phyloP scores from a whole-genome alignment of 1,140 invertebrate genomes.

The Ruditapes philippinarum region DNA sequence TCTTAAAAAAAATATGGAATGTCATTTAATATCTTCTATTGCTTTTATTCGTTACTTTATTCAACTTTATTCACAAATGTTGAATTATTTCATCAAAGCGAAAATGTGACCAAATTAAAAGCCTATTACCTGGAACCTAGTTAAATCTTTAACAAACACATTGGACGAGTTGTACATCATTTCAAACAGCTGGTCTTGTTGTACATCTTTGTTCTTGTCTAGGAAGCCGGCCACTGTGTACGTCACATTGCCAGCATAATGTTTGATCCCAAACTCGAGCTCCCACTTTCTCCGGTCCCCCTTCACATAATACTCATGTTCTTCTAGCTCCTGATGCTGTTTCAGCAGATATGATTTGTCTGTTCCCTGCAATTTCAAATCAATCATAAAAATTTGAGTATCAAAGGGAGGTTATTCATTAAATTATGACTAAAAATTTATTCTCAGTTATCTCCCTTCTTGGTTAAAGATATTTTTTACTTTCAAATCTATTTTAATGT shows the following conservation, averaged over 20 bases:
- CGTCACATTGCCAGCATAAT: slow-evolving; percentile 99
- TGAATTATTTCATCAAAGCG: too few relatives aligned
- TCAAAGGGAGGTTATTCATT: too few relatives aligned
- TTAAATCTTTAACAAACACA: slow-evolving; percentile 95
- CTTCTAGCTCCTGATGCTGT: slow-evolving; percentile 95
- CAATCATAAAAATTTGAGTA: too few relatives aligned
- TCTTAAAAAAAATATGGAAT: too few relatives aligned
- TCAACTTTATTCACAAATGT: too few relatives aligned
- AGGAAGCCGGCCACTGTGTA: slow-evolving; percentile 98
- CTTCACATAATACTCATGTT: slow-evolving; percentile 95
- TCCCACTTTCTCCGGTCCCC: slow-evolving; percentile 89
- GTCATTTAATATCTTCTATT: too few relatives aligned
- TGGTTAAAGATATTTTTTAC: too few relatives aligned
- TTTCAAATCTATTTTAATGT: too few relatives aligned
- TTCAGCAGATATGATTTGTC: slow-evolving; percentile 95
- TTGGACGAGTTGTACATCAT: slow-evolving; percentile 95
- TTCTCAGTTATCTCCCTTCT: too few relatives aligned
- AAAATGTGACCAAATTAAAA: too few relatives aligned
- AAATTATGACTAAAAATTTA: too few relatives aligned
- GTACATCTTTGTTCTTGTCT: slow-evolving; percentile 99
- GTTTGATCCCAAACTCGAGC: slow-evolving; percentile 98
- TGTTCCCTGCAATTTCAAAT: slow-evolving; percentile 96
- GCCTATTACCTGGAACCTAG: slow-evolving; percentile 91
- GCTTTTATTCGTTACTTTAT: too few relatives aligned
- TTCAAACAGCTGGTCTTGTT: slow-evolving; percentile 98